Percentiles rank a stretch among this genome's conserved stretches.
phyloP scores from a whole-genome alignment of 2,113 vertebrate genomes.

The Erinaceus europaeus region DNA sequence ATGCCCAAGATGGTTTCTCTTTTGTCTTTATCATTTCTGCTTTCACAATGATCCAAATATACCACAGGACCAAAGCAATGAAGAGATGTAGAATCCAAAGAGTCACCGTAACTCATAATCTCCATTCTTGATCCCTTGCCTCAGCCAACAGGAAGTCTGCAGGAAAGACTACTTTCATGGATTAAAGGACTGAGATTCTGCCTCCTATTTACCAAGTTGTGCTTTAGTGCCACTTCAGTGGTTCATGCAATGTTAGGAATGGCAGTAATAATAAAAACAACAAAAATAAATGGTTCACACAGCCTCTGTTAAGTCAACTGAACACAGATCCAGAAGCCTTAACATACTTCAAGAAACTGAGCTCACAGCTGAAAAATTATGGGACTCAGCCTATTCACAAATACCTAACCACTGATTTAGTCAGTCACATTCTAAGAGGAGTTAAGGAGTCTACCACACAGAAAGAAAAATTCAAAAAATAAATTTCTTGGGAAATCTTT shows the following conservation, averaged over 20 bases:
- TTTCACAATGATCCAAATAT: neutral
- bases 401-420: neutral
- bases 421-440: constrained; percentile 6
- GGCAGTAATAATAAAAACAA: too few species aligned
- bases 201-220: constrained; percentile 70
- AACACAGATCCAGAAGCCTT: constrained; percentile 6
- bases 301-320: constrained; percentile 75
- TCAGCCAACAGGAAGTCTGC: constrained; percentile 9
- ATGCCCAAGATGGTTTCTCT: constrained; percentile 13
- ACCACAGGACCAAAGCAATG: constrained; percentile 21
- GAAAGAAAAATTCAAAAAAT: neutral
- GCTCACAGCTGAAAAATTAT: neutral
- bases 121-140: constrained; percentile 35
- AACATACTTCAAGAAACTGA: constrained; percentile 36
- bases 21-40: neutral
- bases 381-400: neutral
- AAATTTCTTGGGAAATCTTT: neutral
- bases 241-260: constrained; percentile 57
- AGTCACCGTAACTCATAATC: neutral
- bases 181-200: constrained; percentile 72
- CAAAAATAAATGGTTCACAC: constrained; percentile 57
- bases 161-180: constrained; percentile 70
- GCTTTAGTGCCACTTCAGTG: constrained; percentile 66
- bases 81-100: constrained; percentile 14
- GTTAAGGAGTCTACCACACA: constrained; percentile 5